phyloP scores from a whole-genome alignment of 2,113 vertebrate species.

The Gallinago jamesoni region DNA sequence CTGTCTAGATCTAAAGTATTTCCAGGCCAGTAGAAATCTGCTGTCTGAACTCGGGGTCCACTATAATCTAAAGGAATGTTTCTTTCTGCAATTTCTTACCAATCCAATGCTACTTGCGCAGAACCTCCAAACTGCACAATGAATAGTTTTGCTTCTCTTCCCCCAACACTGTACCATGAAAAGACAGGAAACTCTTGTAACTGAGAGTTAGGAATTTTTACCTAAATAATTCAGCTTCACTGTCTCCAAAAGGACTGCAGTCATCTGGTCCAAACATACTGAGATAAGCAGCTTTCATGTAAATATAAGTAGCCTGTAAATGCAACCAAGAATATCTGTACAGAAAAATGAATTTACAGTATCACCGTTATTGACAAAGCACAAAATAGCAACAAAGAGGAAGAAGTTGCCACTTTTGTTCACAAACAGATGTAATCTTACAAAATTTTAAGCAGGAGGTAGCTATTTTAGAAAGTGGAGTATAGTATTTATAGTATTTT shows the following conservation, averaged over 20 bases:
- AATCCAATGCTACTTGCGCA: background rate
- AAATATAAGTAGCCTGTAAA: slow-evolving; percentile 90
- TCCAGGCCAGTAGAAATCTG: background rate
- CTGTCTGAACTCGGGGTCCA: background rate
- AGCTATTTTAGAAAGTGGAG: background rate
- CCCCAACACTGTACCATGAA: background rate
- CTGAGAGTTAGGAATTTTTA: slow-evolving; percentile 52
- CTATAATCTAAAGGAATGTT: background rate
- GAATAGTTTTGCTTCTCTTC: background rate
- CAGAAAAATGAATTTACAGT: background rate
- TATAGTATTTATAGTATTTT: background rate
- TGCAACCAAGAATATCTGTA: slow-evolving; percentile 8
- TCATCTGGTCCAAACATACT: slow-evolving; percentile 93
- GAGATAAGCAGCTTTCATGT: slow-evolving; percentile 98
- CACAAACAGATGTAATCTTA: background rate
- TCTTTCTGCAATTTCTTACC: background rate
- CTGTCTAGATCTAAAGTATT: background rate
- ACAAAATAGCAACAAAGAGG: background rate
- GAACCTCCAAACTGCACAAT: background rate
- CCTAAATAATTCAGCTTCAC: slow-evolving; percentile 89
- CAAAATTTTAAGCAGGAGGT: background rate
- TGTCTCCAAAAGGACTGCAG: slow-evolving; percentile 89
- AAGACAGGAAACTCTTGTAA: background rate
- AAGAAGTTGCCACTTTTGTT: background rate
- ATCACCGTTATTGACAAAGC: background rate